Evolutionary conservation across 2,888 invertebrate genomes (phyloP).

Genomic region (Blastobasis lacticolella): DNA sequence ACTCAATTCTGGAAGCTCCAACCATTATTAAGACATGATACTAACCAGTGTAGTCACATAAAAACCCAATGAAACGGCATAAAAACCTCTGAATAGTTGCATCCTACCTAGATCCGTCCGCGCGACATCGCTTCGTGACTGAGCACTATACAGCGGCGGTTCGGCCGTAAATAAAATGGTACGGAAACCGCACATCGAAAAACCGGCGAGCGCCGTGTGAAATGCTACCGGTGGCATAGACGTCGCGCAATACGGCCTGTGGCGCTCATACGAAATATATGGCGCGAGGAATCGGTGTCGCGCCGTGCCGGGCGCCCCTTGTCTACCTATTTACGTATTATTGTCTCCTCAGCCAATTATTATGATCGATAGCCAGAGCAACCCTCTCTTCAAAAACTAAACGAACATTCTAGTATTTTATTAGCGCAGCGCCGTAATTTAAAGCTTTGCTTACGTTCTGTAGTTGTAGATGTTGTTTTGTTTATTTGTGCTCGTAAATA

Average conservation of each 20-base stretch:
- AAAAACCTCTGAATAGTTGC: too few species aligned
- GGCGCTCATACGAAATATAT: conserved; percentile 52
- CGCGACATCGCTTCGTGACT: conserved; percentile 38
- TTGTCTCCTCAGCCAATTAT: conserved; percentile 5
- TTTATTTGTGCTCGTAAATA: too few species aligned
- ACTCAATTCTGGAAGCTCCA: too few species aligned
- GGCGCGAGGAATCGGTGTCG: conserved; percentile 30
- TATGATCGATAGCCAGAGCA: conserved; percentile 6
- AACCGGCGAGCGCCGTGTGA: conserved; percentile 60
- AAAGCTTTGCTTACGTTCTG: too few species aligned
- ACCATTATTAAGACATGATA: too few species aligned
- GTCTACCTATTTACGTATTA: conserved; percentile 4
- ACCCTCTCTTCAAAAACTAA: not conserved
- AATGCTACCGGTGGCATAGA: conserved; percentile 56
- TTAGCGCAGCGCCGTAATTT: too few species aligned
- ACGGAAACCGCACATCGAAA: conserved; percentile 63
- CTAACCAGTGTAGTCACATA: too few species aligned
- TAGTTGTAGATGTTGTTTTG: too few species aligned
- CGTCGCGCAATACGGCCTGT: conserved; percentile 54
- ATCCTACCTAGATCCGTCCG: too few species aligned
- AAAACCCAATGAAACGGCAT: too few species aligned
- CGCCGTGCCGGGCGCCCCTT: conserved; percentile 30
- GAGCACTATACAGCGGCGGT: conserved; percentile 41
- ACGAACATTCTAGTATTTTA: too few species aligned
- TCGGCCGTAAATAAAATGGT: conserved; percentile 56